phyloP scores from a whole-genome alignment of 2,888 invertebrate species.

The Lithophane leautieri region DNA sequence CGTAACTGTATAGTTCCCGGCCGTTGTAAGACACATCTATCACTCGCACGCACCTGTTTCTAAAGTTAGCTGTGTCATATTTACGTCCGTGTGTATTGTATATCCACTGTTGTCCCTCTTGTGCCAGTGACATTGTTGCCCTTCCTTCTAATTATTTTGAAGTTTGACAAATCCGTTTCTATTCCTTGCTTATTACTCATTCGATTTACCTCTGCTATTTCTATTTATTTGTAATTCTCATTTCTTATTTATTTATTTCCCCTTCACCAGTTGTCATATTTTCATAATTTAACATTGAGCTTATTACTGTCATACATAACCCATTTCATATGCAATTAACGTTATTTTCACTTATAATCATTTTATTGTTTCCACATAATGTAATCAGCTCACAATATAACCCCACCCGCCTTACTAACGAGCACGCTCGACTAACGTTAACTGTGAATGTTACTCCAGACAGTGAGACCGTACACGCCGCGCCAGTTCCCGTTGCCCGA shows the following conservation, averaged over 20 bases:
- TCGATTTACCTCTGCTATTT: not conserved
- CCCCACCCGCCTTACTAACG: conserved; percentile 56
- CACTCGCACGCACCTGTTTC: not conserved
- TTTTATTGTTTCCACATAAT: not conserved
- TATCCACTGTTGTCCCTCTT: not conserved
- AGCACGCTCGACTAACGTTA: conserved; percentile 58
- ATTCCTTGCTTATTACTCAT: conserved; percentile 1
- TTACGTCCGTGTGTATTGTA: not conserved
- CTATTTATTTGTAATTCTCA: not conserved
- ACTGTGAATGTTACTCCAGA: conserved; percentile 80
- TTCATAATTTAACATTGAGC: not conserved
- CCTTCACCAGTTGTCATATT: not conserved
- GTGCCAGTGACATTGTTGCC: not conserved
- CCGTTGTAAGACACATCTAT: not conserved
- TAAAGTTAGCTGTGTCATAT: not conserved
- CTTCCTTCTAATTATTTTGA: not conserved
- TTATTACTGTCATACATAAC: not conserved
- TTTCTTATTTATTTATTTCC: not conserved
- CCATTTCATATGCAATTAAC: not conserved
- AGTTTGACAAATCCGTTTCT: not conserved
- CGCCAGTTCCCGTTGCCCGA: conserved; percentile 94
- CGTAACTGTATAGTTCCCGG: not conserved
- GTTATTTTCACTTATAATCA: not conserved
- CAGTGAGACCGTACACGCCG: conserved; percentile 93
- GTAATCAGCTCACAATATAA: conserved; percentile 20